Evolutionary conservation across 2,797 vertebrate genomes (phyloP).

Genomic region (Yasuhikotakia modesta): DNA sequence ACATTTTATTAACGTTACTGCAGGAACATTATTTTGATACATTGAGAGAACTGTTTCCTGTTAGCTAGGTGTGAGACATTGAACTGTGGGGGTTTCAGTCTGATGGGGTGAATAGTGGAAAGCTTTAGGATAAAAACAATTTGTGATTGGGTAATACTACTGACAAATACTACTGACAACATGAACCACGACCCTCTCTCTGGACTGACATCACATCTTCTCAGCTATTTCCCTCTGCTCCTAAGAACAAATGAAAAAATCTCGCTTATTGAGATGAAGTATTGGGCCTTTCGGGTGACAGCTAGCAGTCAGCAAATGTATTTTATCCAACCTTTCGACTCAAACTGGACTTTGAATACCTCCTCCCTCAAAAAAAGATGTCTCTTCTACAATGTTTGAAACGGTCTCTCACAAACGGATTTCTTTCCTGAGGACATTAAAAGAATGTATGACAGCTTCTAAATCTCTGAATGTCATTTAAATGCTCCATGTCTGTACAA

Average conservation of each 20-base stretch:
- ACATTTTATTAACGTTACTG: too few species aligned
- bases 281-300: constrained; percentile 69
- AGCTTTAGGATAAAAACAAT: constrained; percentile 5
- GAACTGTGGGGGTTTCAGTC: neutral
- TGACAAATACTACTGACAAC: constrained; percentile 58
- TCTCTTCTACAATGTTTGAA: constrained; percentile 7
- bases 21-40: too few species aligned
- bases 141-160: constrained; percentile 49
- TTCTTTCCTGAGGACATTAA: constrained; percentile 17
- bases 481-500: neutral
- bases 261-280: constrained; percentile 73
- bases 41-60: too few species aligned
- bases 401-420: constrained; percentile 14
- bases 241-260: constrained; percentile 62
- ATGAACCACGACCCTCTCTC: constrained; percentile 67
- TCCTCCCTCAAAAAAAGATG: neutral
- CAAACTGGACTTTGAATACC: constrained; percentile 26
- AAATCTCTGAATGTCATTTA: constrained; percentile 33
- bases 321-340: constrained; percentile 11
- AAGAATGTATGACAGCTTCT: constrained; percentile 31
- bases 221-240: constrained; percentile 55
- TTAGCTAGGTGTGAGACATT: too few species aligned
- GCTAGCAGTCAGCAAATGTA: constrained; percentile 49
- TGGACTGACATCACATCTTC: constrained; percentile 59
- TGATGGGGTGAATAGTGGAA: neutral